Conservation (phyloP, 92 coral and sea anemone species). For the Scolanthus callimorphus region DNA sequence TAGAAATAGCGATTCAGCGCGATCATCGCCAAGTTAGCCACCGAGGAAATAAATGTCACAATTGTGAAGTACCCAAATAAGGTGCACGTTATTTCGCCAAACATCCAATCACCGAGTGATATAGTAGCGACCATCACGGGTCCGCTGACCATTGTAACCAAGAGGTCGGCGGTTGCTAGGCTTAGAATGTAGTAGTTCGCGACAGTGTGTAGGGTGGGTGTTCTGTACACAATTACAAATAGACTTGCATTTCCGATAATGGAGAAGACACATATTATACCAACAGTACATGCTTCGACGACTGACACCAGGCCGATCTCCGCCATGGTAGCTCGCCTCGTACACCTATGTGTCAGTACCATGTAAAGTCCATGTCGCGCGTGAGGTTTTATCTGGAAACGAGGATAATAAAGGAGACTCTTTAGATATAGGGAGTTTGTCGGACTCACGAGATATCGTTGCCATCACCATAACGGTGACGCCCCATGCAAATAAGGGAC, state of each 20-base stretch:
- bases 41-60: constrained; percentile 82
- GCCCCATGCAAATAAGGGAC: too few relatives aligned
- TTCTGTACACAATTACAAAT: constrained; percentile 49
- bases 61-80: constrained; percentile 68
- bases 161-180: constrained; percentile 84
- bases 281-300: constrained; percentile 46
- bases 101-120: constrained; percentile 47
- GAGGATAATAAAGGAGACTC: too few relatives aligned
- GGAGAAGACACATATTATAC: constrained; percentile 39
- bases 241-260: constrained; percentile 57
- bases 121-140: constrained; percentile 76
- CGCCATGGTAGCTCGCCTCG: too few relatives aligned
- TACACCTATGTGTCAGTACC: too few relatives aligned
- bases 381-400: too few relatives aligned
- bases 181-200: constrained; percentile 70
- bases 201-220: constrained; percentile 49
- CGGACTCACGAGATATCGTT: too few relatives aligned
- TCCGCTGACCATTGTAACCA: constrained; percentile 79
- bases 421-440: too few relatives aligned
- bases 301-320: too few relatives aligned
- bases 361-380: too few relatives aligned
- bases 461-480: too few relatives aligned
- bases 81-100: constrained; percentile 57
- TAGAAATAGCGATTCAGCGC: constrained; percentile 80
- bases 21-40: constrained; percentile 77